Percentiles rank a stretch among this genome's conserved stretches.
Evolutionary conservation across 2,113 vertebrate species (phyloP).

Genomic region (Tichodroma muraria): DNA sequence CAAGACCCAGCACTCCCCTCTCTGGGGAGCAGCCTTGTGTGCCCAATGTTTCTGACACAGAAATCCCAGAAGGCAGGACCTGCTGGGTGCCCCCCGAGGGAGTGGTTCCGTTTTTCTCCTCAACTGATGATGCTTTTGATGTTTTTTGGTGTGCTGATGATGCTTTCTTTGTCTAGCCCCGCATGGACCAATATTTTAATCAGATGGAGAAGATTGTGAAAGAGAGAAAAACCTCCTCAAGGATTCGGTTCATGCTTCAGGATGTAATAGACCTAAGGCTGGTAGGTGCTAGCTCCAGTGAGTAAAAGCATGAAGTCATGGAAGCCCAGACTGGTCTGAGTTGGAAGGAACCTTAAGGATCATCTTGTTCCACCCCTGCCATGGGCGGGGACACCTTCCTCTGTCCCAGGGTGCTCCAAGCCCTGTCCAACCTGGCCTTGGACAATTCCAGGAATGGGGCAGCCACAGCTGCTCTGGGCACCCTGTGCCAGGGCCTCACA

Average conservation of each 20-base stretch:
- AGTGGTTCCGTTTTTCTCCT: neutral
- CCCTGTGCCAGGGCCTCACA: neutral
- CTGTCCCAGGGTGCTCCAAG: rapidly evolving
- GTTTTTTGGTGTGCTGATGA: too few species aligned
- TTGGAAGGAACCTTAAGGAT: neutral
- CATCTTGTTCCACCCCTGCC: rapidly evolving
- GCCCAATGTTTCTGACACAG: neutral
- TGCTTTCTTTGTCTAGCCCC: slow-evolving; percentile 76
- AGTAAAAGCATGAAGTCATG: neutral
- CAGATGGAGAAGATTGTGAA: slow-evolving; percentile 99
- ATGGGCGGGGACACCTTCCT: neutral
- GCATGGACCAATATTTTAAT: slow-evolving; percentile 98
- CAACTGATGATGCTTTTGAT: neutral
- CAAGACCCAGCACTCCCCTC: rapidly evolving
- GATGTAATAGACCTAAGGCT: slow-evolving; percentile 92
- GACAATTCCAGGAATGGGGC: neutral
- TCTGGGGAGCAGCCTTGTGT: neutral
- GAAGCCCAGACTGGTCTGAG: neutral
- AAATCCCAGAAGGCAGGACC: neutral
- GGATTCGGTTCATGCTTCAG: slow-evolving; percentile 97
- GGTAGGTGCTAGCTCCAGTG: slow-evolving; percentile 73
- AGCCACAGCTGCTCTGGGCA: neutral
- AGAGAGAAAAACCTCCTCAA: slow-evolving; percentile 94
- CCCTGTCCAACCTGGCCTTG: neutral
- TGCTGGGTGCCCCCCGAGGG: rapidly evolving